Conservation (phyloP, 2,113 vertebrate genomes). For the Meriones unguiculatus region DNA sequence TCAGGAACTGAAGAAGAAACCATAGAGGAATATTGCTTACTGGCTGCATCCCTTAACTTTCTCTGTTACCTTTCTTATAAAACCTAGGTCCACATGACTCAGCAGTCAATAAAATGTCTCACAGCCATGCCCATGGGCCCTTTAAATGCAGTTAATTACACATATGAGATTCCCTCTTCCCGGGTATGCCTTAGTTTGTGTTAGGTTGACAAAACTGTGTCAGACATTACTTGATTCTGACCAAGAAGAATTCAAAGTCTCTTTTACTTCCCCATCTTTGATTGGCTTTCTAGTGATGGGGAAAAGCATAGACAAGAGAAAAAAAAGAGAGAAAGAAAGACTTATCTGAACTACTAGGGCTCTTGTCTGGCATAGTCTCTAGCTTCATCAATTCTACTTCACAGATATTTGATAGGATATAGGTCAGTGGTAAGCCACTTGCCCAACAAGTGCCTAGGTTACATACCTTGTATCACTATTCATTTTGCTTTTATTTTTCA, state of each 20-base stretch:
- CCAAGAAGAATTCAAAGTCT: not conserved
- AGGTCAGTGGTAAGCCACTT: not conserved
- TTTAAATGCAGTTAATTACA: not conserved
- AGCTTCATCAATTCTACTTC: not conserved
- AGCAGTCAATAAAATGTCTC: not conserved
- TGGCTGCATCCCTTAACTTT: not conserved
- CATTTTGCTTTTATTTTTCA: not conserved
- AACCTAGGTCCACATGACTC: not conserved
- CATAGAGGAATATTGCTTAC: not conserved
- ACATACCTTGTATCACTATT: accelerated
- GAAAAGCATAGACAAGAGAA: not conserved
- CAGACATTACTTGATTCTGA: not conserved
- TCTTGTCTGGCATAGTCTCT: not conserved
- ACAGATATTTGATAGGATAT: not conserved
- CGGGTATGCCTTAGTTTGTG: not conserved
- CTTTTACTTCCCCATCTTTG: not conserved
- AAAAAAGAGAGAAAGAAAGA: not conserved
- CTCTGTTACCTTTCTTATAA: not conserved
- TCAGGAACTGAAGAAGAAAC: not conserved
- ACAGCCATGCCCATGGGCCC: not conserved
- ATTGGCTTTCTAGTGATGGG: not conserved
- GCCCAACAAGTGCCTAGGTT: too few relatives aligned
- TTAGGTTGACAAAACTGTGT: not conserved
- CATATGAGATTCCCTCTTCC: not conserved
- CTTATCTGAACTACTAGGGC: not conserved